Evolutionary conservation across 1,140 invertebrate genomes (phyloP).

Genomic region (Scylla paramamosain): DNA sequence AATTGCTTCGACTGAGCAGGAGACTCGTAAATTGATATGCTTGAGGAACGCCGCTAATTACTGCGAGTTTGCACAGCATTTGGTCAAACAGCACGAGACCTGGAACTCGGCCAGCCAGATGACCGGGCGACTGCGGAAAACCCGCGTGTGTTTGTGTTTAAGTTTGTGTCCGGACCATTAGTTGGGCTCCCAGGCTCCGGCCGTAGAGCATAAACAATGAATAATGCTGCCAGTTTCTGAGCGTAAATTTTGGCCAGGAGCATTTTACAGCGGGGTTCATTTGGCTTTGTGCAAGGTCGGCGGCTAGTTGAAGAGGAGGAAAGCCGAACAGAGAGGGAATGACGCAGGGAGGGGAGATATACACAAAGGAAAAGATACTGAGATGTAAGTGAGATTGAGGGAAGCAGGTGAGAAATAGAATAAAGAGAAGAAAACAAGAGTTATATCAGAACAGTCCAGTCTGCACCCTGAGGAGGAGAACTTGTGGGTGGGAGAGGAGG

Average conservation of each 20-base stretch:
- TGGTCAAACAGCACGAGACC: background rate
- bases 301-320: background rate
- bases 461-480: too few relatives aligned
- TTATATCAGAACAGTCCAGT: too few relatives aligned
- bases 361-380: background rate
- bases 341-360: too few relatives aligned
- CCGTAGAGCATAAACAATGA: slow-evolving; percentile 13
- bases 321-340: too few relatives aligned
- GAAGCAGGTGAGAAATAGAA: background rate
- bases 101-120: slow-evolving; percentile 5
- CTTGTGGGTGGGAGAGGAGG: background rate
- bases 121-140: background rate
- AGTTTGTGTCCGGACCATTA: slow-evolving; percentile 11
- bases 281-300: background rate
- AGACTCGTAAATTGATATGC: background rate
- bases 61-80: background rate
- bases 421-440: background rate
- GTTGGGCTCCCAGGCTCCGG: background rate
- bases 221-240: background rate
- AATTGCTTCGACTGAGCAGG: background rate
- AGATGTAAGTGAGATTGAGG: background rate
- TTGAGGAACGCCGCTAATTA: background rate
- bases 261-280: background rate
- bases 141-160: background rate
- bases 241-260: background rate